Conservation (phyloP, 2,113 vertebrate species). For the zebrafish (Danio rerio) region DNA sequence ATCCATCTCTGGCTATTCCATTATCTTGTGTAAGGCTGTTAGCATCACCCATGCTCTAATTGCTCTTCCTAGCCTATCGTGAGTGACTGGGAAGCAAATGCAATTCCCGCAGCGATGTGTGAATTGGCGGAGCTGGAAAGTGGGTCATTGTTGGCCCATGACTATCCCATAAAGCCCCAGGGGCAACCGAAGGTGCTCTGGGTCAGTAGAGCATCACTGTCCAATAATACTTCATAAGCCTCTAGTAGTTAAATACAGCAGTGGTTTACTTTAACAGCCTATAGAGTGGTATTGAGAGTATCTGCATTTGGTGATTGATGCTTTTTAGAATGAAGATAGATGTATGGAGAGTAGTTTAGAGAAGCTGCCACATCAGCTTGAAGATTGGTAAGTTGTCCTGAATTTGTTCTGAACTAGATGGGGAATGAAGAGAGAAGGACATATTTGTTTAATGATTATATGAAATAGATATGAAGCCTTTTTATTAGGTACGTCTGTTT, state of each 20-base stretch:
- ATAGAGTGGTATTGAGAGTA: constrained; percentile 29
- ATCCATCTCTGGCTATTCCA: background rate
- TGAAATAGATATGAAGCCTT: no score
- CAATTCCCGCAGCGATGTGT: background rate
- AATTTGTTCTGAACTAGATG: background rate
- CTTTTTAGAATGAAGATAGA: constrained; percentile 13
- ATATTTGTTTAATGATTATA: background rate
- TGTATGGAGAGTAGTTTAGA: background rate
- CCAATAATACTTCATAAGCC: constrained; percentile 10
- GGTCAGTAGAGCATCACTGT: constrained; percentile 23
- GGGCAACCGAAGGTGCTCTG: background rate
- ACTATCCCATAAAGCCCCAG: constrained; percentile 2
- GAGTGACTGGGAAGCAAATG: constrained; percentile 37
- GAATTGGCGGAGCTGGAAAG: constrained; percentile 3
- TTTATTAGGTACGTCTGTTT: no score
- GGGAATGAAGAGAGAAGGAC: background rate
- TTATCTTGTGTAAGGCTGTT: background rate
- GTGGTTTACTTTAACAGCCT: constrained; percentile 22
- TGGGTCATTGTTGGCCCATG: constrained; percentile 22
- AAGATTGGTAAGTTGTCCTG: background rate
- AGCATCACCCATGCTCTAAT: constrained; percentile 14
- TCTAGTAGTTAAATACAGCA: constrained; percentile 1
- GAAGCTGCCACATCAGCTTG: background rate
- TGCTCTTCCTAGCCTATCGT: background rate
- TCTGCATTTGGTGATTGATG: constrained; percentile 1